phyloP scores from a whole-genome alignment of 2,888 invertebrate species.

The Theretra japonica region DNA sequence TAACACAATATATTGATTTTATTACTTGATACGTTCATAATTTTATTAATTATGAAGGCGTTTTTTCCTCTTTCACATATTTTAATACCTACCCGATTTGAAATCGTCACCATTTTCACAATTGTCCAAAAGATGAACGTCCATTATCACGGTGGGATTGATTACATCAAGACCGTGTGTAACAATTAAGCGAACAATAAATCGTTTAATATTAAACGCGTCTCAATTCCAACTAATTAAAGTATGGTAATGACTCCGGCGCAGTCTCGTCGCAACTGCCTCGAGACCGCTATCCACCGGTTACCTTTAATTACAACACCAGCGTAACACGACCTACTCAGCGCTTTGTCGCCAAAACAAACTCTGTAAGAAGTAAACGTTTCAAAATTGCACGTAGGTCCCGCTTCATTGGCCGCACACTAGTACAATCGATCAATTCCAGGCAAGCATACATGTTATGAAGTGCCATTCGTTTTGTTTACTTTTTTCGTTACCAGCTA shows the following conservation, averaged over 20 bases:
- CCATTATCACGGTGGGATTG: slow-evolving; percentile 27
- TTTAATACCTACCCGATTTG: background rate
- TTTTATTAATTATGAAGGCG: background rate
- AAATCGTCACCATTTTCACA: slow-evolving; percentile 28
- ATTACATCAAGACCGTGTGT: slow-evolving; percentile 1
- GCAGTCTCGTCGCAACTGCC: slow-evolving; percentile 44
- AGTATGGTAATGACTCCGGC: slow-evolving; percentile 36
- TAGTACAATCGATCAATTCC: slow-evolving; percentile 34
- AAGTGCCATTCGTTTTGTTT: slow-evolving; percentile 12
- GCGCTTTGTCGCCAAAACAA: slow-evolving; percentile 9
- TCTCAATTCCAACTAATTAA: slow-evolving; percentile 43
- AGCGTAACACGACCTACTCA: slow-evolving; percentile 35
- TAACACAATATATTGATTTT: background rate
- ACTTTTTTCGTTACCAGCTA: background rate
- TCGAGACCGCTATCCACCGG: slow-evolving; percentile 42
- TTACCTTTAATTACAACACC: slow-evolving; percentile 34
- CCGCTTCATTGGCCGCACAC: slow-evolving; percentile 27
- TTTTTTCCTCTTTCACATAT: background rate
- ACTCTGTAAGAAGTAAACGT: slow-evolving; percentile 5
- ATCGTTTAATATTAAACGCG: slow-evolving; percentile 33
- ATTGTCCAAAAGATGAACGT: slow-evolving; percentile 31
- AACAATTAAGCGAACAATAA: slow-evolving; percentile 9
- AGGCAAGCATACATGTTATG: slow-evolving; percentile 21
- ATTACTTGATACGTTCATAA: background rate
- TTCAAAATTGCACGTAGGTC: slow-evolving; percentile 29